Base-by-base conservation (phyloP, 2,888 invertebrate species). In the Anoncus sp. region DNA sequence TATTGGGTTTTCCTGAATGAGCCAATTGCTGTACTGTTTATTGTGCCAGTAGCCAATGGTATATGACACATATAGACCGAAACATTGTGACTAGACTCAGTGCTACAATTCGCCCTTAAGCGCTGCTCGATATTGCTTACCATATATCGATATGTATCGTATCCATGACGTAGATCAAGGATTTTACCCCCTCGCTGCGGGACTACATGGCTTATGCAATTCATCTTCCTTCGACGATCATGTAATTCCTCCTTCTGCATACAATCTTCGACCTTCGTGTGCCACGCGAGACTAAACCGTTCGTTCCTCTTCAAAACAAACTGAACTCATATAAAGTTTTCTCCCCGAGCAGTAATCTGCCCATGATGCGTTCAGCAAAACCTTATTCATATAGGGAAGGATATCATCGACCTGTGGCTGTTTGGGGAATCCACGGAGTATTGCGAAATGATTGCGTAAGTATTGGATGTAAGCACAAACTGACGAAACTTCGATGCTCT, bases 231-330 rank as follows among this genome's bases (percentile, higher is more conserved):
- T 7, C 20, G 16, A 16, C 16, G 24, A 53, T 66, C 27, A 27
- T 43, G 18, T 53, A 14, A 40, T 16, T 40, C n/a, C 43, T 31
- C 27, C 0, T 4, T 43, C 24, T 31, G 14, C 24, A 43, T 14
- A 43, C 27, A 55, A 27, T 43, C 27, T 40, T 43, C 53, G 27
- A 55, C n/a, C n/a, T 67, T 16, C 47, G 35, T 59, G 14, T n/a
- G 18, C 35, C 20, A 14, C 24, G 9, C 43, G 10, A 55, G n/a
- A 18, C 22, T 69, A 40, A 40, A 16, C 12, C 27, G 27, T 53
- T 38, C 27, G 18, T 18, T 27, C 43, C 7, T 31, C 9, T 6
- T 9, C 9, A 14, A 67, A 55, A 20, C 10, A 55, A 55, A 45
- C 20, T 38, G 38, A 59, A 35, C 16, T 69, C 47, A 12, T 22